Base-by-base conservation (phyloP, 1,140 invertebrate genomes). In the Sitodiplosis mosellana region DNA sequence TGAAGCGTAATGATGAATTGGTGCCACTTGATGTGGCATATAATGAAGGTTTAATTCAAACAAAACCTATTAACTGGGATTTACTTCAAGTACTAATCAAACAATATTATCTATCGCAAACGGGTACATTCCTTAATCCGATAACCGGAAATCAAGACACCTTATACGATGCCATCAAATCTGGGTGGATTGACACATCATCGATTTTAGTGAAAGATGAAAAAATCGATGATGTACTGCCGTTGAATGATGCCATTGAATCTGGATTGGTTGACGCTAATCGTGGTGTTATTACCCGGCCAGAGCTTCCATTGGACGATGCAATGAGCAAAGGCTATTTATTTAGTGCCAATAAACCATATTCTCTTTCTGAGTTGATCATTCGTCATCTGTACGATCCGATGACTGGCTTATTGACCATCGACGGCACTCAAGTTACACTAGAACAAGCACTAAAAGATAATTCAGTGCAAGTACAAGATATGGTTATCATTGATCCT, bases 281-380 rank as follows among this genome's bases (percentile, higher is more conserved):
- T 48, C 66, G 69, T 55, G 81, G 82, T 47, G 60, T 79, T 42
- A 61, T 90, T 27, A 74, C 72, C 12, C 70, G 75, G 54, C 85
- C 86, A 38, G 67, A 74, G 47, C 73, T 82, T 60, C 76, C 76
- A 47, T 71, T 87, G 46, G 81, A 85, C 61, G 72, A 79, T 53
- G 85, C 83, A 7, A 75, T 77, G 54, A 76, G 81, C 51, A 86
- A 81, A 62, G 83, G 83, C 8, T 83, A 81, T 54, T 69, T 88
- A 7, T 63, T 87, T 12, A 81, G 76, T 52, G 78, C 78, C 27
- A 72, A 75, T 51, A 83, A 81, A 60, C 85, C 82, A 7, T 79
- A 78, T 72, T 82, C 82, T 2, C 63, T 95, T 33, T 81, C 88
- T 63, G 86, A 94, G 72, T 83, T 85, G 43, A 66, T 94, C 42